Conservation (phyloP, 2,888 invertebrate genomes). For the Spicauda simplicius region DNA sequence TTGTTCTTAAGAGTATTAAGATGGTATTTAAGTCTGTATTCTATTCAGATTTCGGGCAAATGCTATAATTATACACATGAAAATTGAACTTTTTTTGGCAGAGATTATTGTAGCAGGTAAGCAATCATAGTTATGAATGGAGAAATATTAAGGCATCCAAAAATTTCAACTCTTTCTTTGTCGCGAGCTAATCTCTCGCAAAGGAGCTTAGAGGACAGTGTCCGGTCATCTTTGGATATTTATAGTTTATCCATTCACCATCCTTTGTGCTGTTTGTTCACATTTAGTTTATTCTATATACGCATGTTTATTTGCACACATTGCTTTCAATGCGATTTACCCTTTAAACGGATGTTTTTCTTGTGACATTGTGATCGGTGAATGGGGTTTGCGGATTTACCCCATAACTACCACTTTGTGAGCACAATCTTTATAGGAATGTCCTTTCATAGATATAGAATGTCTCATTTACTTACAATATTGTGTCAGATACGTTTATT, state of each 20-base stretch:
- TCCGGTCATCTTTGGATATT: conserved; percentile 59
- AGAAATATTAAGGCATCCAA: conserved; percentile 38
- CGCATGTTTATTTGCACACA: conserved; percentile 70
- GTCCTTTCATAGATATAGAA: conserved; percentile 27
- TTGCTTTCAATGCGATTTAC: conserved; percentile 59
- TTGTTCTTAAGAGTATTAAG: too few relatives aligned
- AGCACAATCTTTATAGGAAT: conserved; percentile 43
- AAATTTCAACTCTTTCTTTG: conserved; percentile 49
- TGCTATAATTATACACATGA: neutral
- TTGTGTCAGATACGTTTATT: conserved; percentile 32
- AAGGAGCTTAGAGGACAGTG: conserved; percentile 40
- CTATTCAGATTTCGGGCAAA: too few relatives aligned
- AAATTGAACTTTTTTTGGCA: neutral
- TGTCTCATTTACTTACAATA: conserved; percentile 30
- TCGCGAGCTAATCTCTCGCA: conserved; percentile 28
- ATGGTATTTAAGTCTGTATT: too few relatives aligned
- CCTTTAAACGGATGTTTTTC: conserved; percentile 75
- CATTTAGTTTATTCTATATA: conserved; percentile 70
- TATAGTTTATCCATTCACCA: conserved; percentile 49
- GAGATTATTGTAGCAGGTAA: conserved; percentile 12
- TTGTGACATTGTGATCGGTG: conserved; percentile 55
- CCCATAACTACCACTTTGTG: conserved; percentile 26
- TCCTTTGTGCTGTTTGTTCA: conserved; percentile 66
- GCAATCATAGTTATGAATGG: conserved; percentile 39
- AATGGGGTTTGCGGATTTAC: conserved; percentile 55